phyloP scores from a whole-genome alignment of 2,797 vertebrate species.

The Antrozous pallidus region DNA sequence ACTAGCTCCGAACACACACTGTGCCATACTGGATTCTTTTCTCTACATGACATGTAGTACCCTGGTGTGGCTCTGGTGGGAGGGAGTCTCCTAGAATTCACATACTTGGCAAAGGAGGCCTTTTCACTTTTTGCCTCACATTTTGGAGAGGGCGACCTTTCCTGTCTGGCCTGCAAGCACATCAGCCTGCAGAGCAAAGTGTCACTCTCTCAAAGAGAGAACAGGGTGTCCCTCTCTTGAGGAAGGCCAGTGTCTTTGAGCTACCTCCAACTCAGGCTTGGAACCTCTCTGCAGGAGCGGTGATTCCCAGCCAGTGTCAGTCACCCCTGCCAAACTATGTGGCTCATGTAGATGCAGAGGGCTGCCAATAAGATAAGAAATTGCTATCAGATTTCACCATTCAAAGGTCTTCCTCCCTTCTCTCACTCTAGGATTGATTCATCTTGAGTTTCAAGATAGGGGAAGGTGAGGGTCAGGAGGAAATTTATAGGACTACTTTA shows the following conservation, averaged over 20 bases:
- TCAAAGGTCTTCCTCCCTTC: slow-evolving; percentile 45
- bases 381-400: slow-evolving; percentile 44
- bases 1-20: not conserved
- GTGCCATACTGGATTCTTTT: not conserved
- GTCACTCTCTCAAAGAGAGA: not conserved
- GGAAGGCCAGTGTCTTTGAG: not conserved
- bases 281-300: not conserved
- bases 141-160: not conserved
- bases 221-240: not conserved
- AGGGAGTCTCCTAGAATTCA: not conserved
- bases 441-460: slow-evolving; percentile 67
- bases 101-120: not conserved
- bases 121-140: not conserved
- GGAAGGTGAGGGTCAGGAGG: slow-evolving; percentile 8
- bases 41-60: not conserved
- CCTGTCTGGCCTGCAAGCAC: not conserved
- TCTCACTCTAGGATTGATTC: slow-evolving; percentile 51
- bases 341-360: not conserved
- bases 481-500: slow-evolving; percentile 60
- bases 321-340: slow-evolving; percentile 63
- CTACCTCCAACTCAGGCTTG: not conserved
- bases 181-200: not conserved
- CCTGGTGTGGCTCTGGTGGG: not conserved
- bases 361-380: slow-evolving; percentile 70
- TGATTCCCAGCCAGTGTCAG: slow-evolving; percentile 31